These are phyloP conservation scores for Charina bottae DNA, from an alignment of 2,113 vertebrate species.

Conservation along the genomic window DNA sequence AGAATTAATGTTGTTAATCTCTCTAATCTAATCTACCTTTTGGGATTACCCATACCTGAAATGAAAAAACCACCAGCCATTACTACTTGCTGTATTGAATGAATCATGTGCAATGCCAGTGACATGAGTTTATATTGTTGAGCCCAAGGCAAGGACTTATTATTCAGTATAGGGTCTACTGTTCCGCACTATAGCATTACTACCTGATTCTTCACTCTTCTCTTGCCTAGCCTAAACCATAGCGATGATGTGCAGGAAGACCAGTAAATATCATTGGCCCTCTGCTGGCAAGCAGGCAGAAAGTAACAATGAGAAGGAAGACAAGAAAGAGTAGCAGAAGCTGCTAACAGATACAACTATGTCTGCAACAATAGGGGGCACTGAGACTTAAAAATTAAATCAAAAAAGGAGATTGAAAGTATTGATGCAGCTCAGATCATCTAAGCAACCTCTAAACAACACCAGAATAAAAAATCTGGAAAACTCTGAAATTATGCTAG, in stretches of 20 bases:
- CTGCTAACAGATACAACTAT: background rate
- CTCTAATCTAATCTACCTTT: background rate
- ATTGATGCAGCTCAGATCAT: background rate
- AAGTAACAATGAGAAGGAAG: too few relatives aligned
- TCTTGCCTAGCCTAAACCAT: background rate
- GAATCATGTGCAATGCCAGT: background rate
- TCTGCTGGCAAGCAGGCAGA: too few relatives aligned
- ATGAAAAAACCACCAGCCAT: background rate
- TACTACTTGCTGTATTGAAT: background rate
- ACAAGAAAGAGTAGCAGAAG: too few relatives aligned
- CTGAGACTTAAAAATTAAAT: background rate
- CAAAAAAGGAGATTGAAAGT: background rate
- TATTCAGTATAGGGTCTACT: background rate
- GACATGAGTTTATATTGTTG: background rate
- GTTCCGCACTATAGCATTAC: background rate
- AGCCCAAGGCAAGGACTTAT: background rate
- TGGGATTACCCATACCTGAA: background rate
- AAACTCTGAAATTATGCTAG: conserved; percentile 6
- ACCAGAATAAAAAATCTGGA: background rate
- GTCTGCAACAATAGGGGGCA: background rate
- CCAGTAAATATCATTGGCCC: too few relatives aligned
- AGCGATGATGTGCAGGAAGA: too few relatives aligned
- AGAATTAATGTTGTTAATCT: background rate
- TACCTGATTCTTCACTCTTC: background rate
- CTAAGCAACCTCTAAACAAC: background rate